phyloP scores from a whole-genome alignment of 2,113 vertebrate species.

The Eclectus roratus region DNA sequence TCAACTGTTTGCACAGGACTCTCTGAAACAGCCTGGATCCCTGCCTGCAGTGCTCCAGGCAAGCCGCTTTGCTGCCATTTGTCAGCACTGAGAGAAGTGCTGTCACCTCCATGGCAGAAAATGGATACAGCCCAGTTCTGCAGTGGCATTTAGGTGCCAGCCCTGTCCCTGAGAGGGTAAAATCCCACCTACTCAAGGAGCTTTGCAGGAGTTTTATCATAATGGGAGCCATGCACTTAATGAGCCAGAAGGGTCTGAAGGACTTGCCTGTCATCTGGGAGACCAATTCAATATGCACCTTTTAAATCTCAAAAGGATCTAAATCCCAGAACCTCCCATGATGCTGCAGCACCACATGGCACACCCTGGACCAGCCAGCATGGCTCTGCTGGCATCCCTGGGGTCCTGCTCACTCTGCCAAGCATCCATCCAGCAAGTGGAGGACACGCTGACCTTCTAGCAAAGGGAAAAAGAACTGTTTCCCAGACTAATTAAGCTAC shows the following conservation, averaged over 20 bases:
- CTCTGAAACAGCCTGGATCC: neutral
- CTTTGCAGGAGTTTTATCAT: neutral
- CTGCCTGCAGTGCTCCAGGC: neutral
- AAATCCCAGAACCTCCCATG: neutral
- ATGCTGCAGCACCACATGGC: rapidly evolving
- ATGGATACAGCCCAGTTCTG: neutral
- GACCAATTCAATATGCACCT: neutral
- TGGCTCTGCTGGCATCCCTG: rapidly evolving
- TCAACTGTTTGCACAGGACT: neutral
- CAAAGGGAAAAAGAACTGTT: neutral
- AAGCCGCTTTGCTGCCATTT: neutral
- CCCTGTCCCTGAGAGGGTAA: neutral
- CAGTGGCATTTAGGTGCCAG: neutral
- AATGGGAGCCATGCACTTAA: neutral
- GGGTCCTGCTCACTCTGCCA: neutral
- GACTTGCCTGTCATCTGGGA: neutral
- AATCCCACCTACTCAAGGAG: neutral
- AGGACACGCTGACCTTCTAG: neutral
- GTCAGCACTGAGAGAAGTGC: neutral
- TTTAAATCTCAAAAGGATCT: neutral
- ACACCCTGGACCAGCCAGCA: neutral
- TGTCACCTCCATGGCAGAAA: neutral
- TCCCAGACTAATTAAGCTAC: neutral
- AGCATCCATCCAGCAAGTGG: neutral
- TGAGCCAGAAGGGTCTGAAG: neutral